These are phyloP conservation scores for Sarcophaga bullata DNA, from an alignment of 1,140 invertebrate species.

Conservation along the genomic window DNA sequence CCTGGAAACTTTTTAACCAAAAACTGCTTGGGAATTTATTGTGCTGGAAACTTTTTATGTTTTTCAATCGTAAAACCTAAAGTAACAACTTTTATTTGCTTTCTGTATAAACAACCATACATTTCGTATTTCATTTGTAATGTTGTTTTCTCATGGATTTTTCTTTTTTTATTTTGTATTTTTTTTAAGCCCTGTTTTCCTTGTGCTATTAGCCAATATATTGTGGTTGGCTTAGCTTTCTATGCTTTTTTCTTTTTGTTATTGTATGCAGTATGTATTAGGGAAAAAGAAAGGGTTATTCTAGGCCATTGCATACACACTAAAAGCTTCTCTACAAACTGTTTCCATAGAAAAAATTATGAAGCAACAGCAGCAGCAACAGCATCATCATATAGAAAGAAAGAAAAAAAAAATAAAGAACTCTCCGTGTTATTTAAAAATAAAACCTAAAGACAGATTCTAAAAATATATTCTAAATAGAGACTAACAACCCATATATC, in stretches of 20 bases:
- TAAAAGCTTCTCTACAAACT: neutral
- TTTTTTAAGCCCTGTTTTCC: neutral
- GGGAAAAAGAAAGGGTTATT: constrained; percentile 28
- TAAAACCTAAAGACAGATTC: neutral
- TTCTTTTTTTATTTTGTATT: neutral
- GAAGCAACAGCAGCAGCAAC: neutral
- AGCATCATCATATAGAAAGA: neutral
- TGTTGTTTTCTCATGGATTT: neutral
- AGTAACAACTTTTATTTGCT: constrained; percentile 2
- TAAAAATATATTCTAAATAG: constrained; percentile 20
- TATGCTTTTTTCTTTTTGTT: neutral
- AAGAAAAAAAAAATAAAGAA: too few species aligned
- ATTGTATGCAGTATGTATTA: neutral
- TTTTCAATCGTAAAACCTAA: neutral
- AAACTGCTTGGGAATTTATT: neutral
- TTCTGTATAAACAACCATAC: too few species aligned
- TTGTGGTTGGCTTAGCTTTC: neutral
- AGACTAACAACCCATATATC: constrained; percentile 36
- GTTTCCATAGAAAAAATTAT: neutral
- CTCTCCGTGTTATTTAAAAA: neutral
- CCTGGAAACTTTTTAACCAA: neutral
- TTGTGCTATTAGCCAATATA: constrained; percentile 10
- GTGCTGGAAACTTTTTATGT: neutral
- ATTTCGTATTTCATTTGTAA: neutral
- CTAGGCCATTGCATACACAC: constrained; percentile 25